These are phyloP conservation scores for Rhabdornis inornatus DNA, from an alignment of 2,113 vertebrate species.

Conservation along the genomic window DNA sequence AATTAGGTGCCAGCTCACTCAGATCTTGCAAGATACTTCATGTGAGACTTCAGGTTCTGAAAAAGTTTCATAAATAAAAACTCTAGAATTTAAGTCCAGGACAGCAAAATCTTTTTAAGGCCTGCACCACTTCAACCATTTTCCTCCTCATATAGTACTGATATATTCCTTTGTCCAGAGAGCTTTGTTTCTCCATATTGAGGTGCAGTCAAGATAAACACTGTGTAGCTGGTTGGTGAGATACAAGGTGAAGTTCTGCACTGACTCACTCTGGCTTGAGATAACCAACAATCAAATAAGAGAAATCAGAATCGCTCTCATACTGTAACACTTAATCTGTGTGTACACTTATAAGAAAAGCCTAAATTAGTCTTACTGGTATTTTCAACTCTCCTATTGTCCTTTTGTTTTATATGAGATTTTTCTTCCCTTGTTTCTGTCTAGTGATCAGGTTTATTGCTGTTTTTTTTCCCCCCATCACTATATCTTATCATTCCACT, in stretches of 20 bases:
- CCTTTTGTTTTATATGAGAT: background rate
- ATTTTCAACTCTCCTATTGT: background rate
- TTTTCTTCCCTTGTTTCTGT: background rate
- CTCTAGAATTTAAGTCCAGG: background rate
- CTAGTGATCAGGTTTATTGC: background rate
- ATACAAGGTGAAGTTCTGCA: background rate
- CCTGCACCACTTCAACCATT: background rate
- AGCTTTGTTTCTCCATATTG: background rate
- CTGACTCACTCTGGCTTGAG: background rate
- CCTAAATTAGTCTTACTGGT: background rate
- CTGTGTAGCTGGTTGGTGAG: background rate
- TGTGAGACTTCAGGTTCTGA: background rate
- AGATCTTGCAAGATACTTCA: background rate
- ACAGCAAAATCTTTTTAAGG: background rate
- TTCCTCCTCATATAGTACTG: background rate
- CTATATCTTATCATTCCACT: constrained; percentile 10
- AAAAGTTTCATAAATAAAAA: background rate
- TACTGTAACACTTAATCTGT: background rate
- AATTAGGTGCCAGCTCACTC: background rate
- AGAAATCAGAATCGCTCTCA: background rate
- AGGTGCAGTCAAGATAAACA: background rate
- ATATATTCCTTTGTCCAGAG: background rate
- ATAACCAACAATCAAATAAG: background rate
- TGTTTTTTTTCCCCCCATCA: background rate
- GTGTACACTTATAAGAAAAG: background rate